phyloP scores from a whole-genome alignment of 2,113 vertebrate genomes.

The Cavia aperea region DNA sequence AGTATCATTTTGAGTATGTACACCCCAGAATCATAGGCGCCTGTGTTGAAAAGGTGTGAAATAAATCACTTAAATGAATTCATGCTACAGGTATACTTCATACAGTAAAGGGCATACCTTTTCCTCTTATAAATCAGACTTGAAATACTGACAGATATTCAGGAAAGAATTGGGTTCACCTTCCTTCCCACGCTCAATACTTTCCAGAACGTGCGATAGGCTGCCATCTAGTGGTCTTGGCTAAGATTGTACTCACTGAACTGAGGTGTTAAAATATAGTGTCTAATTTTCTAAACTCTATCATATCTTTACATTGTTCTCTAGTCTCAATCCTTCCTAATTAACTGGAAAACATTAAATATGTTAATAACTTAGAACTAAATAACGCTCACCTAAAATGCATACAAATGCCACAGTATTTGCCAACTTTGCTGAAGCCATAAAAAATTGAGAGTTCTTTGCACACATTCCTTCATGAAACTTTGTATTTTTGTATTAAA shows the following conservation, averaged over 20 bases:
- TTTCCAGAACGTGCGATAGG: neutral
- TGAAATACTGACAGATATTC: neutral
- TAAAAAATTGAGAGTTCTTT: neutral
- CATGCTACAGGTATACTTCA: neutral
- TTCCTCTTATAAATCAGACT: neutral
- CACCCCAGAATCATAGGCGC: neutral
- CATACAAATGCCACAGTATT: neutral
- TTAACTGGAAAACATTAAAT: neutral
- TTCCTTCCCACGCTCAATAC: accelerated
- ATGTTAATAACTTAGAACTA: neutral
- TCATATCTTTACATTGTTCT: neutral
- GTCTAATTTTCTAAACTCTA: neutral
- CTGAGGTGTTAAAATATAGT: neutral
- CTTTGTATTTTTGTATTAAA: slow-evolving; percentile 4
- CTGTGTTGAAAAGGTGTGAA: neutral
- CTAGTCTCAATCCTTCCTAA: neutral
- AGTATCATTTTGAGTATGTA: neutral
- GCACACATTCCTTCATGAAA: neutral
- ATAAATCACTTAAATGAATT: neutral
- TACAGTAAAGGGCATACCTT: neutral
- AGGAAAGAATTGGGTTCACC: neutral
- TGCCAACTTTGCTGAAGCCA: neutral
- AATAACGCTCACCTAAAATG: neutral
- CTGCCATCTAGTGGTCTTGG: neutral
- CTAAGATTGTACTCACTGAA: neutral